Evolutionary conservation across 2,113 vertebrate species (phyloP).

Genomic region (Mesitornis unicolor): DNA sequence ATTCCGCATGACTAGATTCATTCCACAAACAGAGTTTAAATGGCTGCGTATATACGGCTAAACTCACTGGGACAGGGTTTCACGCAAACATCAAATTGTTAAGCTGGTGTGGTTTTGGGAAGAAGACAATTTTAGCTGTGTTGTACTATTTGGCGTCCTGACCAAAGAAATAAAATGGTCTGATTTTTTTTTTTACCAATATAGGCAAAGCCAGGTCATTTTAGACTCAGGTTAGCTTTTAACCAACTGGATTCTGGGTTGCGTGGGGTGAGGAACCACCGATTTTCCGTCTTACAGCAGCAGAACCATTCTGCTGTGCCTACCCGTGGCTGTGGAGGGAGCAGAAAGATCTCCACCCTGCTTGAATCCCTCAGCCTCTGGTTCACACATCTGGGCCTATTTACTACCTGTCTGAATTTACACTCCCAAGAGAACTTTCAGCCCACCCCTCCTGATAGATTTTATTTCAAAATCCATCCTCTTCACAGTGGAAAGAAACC

Average conservation of each 20-base stretch:
- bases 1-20: constrained; percentile 42
- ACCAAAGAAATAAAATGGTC: background rate
- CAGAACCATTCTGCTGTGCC: background rate
- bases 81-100: background rate
- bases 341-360: background rate
- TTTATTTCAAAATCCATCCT: background rate
- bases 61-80: background rate
- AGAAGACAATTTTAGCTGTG: background rate
- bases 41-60: background rate
- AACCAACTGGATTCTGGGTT: too few relatives aligned
- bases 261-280: background rate
- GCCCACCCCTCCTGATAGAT: background rate
- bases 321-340: background rate
- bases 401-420: background rate
- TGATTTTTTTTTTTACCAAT: background rate
- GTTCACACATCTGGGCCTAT: accelerated
- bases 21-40: constrained; percentile 19
- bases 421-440: background rate
- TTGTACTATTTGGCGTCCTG: background rate
- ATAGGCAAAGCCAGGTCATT: background rate
- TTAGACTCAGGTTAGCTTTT: background rate
- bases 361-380: background rate
- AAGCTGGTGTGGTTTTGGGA: background rate
- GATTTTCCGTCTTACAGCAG: background rate
- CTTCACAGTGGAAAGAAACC: background rate